phyloP scores from a whole-genome alignment of 2,888 invertebrate species.

The Athripsodes cinereus region DNA sequence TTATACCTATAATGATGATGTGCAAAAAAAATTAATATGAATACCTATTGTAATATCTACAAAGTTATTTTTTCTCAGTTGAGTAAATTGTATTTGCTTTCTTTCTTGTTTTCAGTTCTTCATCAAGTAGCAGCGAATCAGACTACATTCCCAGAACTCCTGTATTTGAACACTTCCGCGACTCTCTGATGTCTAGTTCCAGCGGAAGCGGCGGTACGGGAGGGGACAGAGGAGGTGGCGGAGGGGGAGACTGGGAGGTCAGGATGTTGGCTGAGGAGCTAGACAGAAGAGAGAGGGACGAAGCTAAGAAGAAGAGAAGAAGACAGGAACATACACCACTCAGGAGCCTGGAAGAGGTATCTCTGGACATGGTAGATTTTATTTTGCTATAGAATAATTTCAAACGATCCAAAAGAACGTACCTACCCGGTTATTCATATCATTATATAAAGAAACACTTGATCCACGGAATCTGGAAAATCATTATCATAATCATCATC shows the following conservation, averaged over 20 bases:
- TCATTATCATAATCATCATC: no score
- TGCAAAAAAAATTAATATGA: no score
- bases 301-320: slow-evolving; percentile 20
- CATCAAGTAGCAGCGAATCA: slow-evolving; percentile 39
- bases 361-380: no score
- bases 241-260: slow-evolving; percentile 69
- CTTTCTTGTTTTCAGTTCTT: slow-evolving; percentile 13
- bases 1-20: no score
- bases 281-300: slow-evolving; percentile 51
- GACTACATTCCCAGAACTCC: slow-evolving; percentile 47
- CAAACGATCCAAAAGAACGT: no score
- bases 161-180: slow-evolving; percentile 43
- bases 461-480: no score
- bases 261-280: slow-evolving; percentile 72
- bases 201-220: slow-evolving; percentile 44
- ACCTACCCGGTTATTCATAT: no score
- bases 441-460: no score
- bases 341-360: slow-evolving; percentile 45
- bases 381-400: no score
- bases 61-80: no score
- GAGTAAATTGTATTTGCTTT: no score
- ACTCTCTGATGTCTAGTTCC: slow-evolving; percentile 21
- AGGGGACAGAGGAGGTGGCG: slow-evolving; percentile 55
- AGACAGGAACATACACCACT: slow-evolving; percentile 30
- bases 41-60: no score